Evolutionary conservation across 1,140 invertebrate species (phyloP).

Genomic region (Diplogasteroides magnus): DNA sequence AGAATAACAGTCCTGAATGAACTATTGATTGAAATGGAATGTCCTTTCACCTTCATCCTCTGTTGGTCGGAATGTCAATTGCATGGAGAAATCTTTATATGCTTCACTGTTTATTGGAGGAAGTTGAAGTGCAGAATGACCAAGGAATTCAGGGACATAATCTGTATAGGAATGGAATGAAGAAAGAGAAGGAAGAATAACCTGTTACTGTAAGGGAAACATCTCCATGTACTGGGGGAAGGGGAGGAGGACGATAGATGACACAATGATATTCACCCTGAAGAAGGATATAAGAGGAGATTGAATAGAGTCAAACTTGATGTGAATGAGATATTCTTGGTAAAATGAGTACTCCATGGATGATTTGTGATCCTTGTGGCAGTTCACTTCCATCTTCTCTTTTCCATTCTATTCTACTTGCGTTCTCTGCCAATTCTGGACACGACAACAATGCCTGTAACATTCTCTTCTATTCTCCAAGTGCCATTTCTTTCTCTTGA

Average conservation of each 20-base stretch:
- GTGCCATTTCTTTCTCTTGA: not conserved
- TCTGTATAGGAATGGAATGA: constrained; percentile 24
- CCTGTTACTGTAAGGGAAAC: not conserved
- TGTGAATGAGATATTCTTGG: constrained; percentile 15
- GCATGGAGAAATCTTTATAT: constrained; percentile 39
- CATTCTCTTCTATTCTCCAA: too few species aligned
- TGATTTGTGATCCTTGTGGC: constrained; percentile 2
- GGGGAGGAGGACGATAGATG: not conserved
- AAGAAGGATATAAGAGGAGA: not conserved
- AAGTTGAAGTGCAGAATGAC: constrained; percentile 36
- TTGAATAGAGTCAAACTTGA: constrained; percentile 4
- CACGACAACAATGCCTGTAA: not conserved
- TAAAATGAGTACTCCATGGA: constrained; percentile 19
- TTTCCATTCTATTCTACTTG: constrained; percentile 10
- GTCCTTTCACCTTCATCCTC: constrained; percentile 26
- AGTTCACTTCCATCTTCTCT: constrained; percentile 12
- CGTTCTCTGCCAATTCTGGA: not conserved
- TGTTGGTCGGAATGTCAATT: constrained; percentile 40
- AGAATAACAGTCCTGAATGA: constrained; percentile 26
- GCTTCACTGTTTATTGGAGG: constrained; percentile 38
- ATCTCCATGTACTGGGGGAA: not conserved
- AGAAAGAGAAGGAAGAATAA: not conserved
- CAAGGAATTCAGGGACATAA: constrained; percentile 43
- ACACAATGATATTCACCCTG: not conserved
- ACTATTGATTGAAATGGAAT: not conserved